phyloP scores from a whole-genome alignment of 2,113 vertebrate species.

The Tenebrosternarchus preto region DNA sequence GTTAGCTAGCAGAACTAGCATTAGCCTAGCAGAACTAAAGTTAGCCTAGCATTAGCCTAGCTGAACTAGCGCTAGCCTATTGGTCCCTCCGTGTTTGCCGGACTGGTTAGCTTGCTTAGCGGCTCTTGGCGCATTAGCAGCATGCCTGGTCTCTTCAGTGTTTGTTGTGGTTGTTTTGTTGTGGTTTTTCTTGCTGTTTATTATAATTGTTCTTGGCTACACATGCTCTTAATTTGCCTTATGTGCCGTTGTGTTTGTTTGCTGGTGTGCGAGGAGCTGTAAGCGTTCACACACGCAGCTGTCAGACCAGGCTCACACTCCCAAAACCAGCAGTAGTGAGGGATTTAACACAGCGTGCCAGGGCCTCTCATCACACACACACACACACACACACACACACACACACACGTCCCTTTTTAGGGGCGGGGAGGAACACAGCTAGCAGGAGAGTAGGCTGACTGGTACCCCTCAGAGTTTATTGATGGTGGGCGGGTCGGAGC shows the following conservation, averaged over 20 bases:
- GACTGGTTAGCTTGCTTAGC: constrained; percentile 52
- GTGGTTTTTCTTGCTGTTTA: background rate
- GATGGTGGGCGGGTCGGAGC: constrained; percentile 69
- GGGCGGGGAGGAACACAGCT: background rate
- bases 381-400: background rate
- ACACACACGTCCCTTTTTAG: background rate
- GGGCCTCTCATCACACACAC: background rate
- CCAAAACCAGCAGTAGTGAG: constrained; percentile 29
- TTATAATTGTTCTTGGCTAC: constrained; percentile 39
- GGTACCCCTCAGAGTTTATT: constrained; percentile 59
- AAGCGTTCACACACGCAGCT: too few relatives aligned
- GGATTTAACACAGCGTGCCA: background rate
- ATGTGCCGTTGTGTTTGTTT: constrained; percentile 11
- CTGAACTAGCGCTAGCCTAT: too few relatives aligned
- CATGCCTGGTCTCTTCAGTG: constrained; percentile 35
- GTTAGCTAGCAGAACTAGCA: too few relatives aligned
- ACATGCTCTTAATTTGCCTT: constrained; percentile 27
- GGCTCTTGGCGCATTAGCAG: constrained; percentile 23
- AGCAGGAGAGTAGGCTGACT: constrained; percentile 54
- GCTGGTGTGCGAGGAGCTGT: constrained; percentile 27
- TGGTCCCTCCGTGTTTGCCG: too few relatives aligned
- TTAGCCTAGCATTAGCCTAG: too few relatives aligned
- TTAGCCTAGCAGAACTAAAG: too few relatives aligned
- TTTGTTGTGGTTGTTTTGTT: background rate
- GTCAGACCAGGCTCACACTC: too few relatives aligned